Evolutionary conservation across 2,797 vertebrate species (phyloP).

Genomic region (Sarcophilus harrisii): DNA sequence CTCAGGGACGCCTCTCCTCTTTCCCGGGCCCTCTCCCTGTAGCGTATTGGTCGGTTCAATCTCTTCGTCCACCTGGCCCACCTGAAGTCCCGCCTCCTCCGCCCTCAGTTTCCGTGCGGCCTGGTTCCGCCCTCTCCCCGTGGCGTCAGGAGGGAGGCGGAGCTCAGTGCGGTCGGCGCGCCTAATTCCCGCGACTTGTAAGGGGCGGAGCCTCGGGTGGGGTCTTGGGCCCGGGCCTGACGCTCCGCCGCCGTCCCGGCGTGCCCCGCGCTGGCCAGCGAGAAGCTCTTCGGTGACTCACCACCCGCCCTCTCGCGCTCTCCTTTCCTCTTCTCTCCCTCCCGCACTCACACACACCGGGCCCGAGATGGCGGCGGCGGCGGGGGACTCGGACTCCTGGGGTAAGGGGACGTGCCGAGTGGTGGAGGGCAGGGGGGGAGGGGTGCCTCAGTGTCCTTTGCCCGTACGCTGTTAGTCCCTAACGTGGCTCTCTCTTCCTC

Average conservation of each 20-base stretch:
- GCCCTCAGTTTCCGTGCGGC: neutral
- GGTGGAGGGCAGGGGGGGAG: slow-evolving; percentile 39
- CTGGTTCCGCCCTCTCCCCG: too few relatives aligned
- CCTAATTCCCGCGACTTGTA: neutral
- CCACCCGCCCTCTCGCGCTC: slow-evolving; percentile 53
- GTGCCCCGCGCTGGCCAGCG: slow-evolving; percentile 65
- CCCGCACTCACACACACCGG: slow-evolving; percentile 70
- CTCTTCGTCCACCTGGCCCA: neutral
- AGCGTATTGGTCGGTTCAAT: neutral
- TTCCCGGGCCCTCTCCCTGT: rapidly evolving
- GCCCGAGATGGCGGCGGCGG: slow-evolving; percentile 79
- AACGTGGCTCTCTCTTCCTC: slow-evolving; percentile 58
- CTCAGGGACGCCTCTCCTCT: neutral
- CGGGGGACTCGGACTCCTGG: slow-evolving; percentile 92
- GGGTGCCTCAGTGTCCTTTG: neutral
- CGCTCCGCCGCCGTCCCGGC: slow-evolving; percentile 79
- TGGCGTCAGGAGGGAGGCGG: neutral
- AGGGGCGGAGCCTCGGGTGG: slow-evolving; percentile 47
- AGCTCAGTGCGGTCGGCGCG: neutral
- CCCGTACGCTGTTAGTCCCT: neutral
- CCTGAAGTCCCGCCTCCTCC: neutral
- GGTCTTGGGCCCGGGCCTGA: rapidly evolving
- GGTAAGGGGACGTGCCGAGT: slow-evolving; percentile 86
- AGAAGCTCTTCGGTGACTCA: slow-evolving; percentile 71
- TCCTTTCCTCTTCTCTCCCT: slow-evolving; percentile 2